These are phyloP conservation scores for Nothura maculosa DNA, from an alignment of 2,797 vertebrate species.

Conservation along the genomic window DNA sequence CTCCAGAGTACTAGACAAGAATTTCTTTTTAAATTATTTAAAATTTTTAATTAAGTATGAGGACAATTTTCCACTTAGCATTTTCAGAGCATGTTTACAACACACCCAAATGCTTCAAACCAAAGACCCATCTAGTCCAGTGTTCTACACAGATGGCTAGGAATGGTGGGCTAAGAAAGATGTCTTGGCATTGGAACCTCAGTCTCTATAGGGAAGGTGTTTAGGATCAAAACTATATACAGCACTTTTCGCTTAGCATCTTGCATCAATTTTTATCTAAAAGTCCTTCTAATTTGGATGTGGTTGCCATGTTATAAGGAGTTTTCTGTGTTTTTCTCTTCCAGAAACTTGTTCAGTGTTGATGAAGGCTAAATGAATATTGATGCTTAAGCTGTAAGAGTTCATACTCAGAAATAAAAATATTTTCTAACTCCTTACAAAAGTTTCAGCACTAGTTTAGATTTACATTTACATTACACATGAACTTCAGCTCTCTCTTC, in stretches of 20 bases:
- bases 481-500: not conserved
- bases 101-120: not conserved
- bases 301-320: not conserved
- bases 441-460: not conserved
- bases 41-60: not conserved
- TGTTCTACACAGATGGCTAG: not conserved
- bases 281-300: not conserved
- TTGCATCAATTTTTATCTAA: not conserved
- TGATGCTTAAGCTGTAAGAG: not conserved
- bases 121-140: not conserved
- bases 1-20: not conserved
- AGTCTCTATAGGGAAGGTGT: fast-evolving
- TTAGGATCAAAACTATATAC: not conserved
- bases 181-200: not conserved
- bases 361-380: not conserved
- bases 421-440: not conserved
- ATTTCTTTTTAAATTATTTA: not conserved
- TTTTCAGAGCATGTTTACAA: not conserved
- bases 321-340: not conserved
- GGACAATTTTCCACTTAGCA: not conserved
- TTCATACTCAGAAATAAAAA: not conserved
- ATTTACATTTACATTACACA: not conserved
- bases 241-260: not conserved
- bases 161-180: not conserved
- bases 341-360: not conserved